These are phyloP conservation scores for Endotricha flammealis DNA, from an alignment of 2,888 invertebrate species.

Conservation along the genomic window DNA sequence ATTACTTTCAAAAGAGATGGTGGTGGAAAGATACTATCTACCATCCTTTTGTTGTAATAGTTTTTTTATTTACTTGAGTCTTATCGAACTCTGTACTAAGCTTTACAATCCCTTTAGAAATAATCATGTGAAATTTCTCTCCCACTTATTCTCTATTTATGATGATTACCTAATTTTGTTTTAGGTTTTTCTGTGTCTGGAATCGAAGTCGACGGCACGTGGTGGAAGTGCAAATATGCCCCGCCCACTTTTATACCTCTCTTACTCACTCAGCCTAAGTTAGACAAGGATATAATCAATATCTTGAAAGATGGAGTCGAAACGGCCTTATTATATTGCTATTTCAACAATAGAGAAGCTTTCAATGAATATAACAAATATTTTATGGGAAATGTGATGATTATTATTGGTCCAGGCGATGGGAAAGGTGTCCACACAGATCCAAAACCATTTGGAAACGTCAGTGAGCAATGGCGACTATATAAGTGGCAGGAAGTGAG, in stretches of 20 bases:
- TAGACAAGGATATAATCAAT: conserved; percentile 49
- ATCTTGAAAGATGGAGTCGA: conserved; percentile 53
- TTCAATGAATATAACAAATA: conserved; percentile 82
- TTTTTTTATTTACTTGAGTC: no score
- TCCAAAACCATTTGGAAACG: conserved; percentile 81
- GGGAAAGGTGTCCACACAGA: conserved; percentile 82
- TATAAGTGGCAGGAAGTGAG: conserved; percentile 77
- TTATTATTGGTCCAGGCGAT: conserved; percentile 85
- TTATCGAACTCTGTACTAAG: no score
- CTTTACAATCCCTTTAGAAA: no score
- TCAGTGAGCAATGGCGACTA: conserved; percentile 79
- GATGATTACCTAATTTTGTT: no score
- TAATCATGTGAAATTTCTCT: no score
- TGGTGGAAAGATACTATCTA: no score
- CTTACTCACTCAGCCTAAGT: conserved; percentile 64
- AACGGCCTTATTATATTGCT: conserved; percentile 86
- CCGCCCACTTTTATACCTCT: conserved; percentile 84
- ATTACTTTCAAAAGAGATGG: no score
- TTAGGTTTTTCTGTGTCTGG: conserved; percentile 82
- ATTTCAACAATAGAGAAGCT: conserved; percentile 85
- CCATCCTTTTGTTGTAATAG: no score
- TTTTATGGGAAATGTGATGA: conserved; percentile 81
- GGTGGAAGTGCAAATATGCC: conserved; percentile 89
- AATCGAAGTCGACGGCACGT: conserved; percentile 86
- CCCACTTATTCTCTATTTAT: no score